Conservation (phyloP, 2,113 vertebrate genomes). For the Anolis carolinensis region DNA sequence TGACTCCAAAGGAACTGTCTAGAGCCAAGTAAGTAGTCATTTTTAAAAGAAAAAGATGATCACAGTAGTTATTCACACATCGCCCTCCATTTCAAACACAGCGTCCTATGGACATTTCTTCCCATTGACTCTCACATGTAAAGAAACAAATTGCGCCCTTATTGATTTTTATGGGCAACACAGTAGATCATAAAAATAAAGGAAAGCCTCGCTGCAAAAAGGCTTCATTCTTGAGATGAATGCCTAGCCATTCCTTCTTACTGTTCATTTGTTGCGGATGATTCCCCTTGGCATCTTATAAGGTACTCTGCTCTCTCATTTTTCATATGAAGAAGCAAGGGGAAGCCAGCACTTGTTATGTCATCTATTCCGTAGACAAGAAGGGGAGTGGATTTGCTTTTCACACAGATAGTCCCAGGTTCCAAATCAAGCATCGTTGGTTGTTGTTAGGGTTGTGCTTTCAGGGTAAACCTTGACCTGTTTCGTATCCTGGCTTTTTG, state of each 20-base stretch:
- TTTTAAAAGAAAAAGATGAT: background rate
- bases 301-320: background rate
- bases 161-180: constrained; percentile 23
- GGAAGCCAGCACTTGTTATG: background rate
- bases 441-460: too few relatives aligned
- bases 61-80: constrained; percentile 26
- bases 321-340: background rate
- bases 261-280: background rate
- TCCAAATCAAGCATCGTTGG: background rate
- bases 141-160: background rate
- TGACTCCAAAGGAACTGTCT: constrained; percentile 45
- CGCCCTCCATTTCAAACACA: constrained; percentile 33
- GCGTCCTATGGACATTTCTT: constrained; percentile 30
- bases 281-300: background rate
- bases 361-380: background rate
- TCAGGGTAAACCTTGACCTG: too few relatives aligned
- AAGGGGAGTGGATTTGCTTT: background rate
- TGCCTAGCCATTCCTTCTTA: background rate
- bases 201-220: background rate
- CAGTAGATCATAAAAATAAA: background rate
- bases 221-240: background rate
- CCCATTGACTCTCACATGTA: constrained; percentile 3
- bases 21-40: constrained; percentile 39
- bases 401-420: background rate
- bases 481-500: too few relatives aligned